Conservation (phyloP, 2,888 invertebrate genomes). For the Deilephila elpenor region DNA sequence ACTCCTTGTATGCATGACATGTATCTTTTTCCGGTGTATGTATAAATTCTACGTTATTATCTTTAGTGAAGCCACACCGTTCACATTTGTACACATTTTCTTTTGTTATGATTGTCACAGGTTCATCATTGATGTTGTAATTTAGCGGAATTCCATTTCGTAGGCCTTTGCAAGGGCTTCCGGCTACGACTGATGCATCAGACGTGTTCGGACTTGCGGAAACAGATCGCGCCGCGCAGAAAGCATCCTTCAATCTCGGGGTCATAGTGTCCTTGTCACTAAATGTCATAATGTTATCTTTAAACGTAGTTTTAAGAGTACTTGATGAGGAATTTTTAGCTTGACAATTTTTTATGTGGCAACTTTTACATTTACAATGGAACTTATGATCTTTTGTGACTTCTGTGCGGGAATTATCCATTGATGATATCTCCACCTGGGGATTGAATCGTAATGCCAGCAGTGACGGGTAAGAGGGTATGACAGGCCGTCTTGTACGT, state of each 20-base stretch:
- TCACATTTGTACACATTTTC: slow-evolving; percentile 21
- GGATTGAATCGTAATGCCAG: slow-evolving; percentile 54
- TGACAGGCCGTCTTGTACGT: slow-evolving; percentile 33
- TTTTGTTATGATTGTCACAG: slow-evolving; percentile 45
- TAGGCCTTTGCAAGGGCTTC: slow-evolving; percentile 30
- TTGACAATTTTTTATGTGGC: slow-evolving; percentile 46
- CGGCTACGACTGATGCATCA: slow-evolving; percentile 40
- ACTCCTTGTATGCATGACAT: slow-evolving; percentile 34
- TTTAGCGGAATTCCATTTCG: not conserved
- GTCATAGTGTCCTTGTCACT: slow-evolving; percentile 67
- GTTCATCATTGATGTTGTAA: slow-evolving; percentile 26
- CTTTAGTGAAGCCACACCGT: slow-evolving; percentile 5
- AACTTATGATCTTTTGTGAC: slow-evolving; percentile 28
- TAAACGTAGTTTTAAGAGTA: slow-evolving; percentile 40
- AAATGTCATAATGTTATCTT: slow-evolving; percentile 63
- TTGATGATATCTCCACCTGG: slow-evolving; percentile 42
- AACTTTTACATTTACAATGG: slow-evolving; percentile 54
- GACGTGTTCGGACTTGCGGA: slow-evolving; percentile 38
- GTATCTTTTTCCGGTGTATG: slow-evolving; percentile 46
- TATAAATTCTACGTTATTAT: slow-evolving; percentile 2
- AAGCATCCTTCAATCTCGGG: slow-evolving; percentile 52
- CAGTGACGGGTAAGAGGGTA: slow-evolving; percentile 48
- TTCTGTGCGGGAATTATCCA: slow-evolving; percentile 41
- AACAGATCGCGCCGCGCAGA: slow-evolving; percentile 47
- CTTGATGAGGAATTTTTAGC: slow-evolving; percentile 35